These are phyloP conservation scores for Mythimna albipuncta DNA, from an alignment of 2,888 invertebrate genomes.

Conservation along the genomic window DNA sequence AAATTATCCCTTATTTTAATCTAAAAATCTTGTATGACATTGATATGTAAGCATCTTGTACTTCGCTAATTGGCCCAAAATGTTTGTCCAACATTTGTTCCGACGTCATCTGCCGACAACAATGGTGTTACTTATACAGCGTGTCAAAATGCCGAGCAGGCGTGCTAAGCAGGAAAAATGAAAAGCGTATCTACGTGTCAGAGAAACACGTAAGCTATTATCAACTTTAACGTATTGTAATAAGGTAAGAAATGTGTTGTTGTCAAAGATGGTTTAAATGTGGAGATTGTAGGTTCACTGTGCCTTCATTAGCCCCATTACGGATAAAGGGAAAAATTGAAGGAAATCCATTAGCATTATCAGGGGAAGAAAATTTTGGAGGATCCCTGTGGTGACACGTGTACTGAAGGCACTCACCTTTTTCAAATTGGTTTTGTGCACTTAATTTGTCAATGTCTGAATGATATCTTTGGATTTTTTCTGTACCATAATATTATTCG, in stretches of 20 bases:
- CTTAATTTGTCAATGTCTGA: background rate
- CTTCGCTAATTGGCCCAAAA: slow-evolving; percentile 10
- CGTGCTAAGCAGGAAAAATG: slow-evolving; percentile 41
- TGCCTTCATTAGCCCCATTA: slow-evolving; percentile 60
- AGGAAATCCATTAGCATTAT: slow-evolving; percentile 60
- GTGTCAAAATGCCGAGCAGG: slow-evolving; percentile 46
- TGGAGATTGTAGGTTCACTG: slow-evolving; percentile 28
- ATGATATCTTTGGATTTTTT: background rate
- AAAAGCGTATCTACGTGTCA: slow-evolving; percentile 29
- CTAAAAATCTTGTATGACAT: background rate
- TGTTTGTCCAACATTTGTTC: slow-evolving; percentile 29
- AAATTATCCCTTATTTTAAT: background rate
- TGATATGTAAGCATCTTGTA: background rate
- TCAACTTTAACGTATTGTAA: background rate
- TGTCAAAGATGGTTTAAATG: slow-evolving; percentile 24
- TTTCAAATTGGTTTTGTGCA: background rate
- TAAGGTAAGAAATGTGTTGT: slow-evolving; percentile 22
- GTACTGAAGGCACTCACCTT: slow-evolving; percentile 1
- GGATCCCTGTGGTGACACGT: slow-evolving; percentile 11
- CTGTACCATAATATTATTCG: background rate
- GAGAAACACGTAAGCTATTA: background rate
- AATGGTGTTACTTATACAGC: slow-evolving; percentile 39
- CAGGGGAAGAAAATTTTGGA: slow-evolving; percentile 20
- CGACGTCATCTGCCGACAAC: slow-evolving; percentile 25
- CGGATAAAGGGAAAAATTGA: slow-evolving; percentile 50